A percentile compares a stretch with the other conserved stretches of the same genome.
phyloP scores from a whole-genome alignment of 2,797 vertebrate species.

The Lates japonicus region DNA sequence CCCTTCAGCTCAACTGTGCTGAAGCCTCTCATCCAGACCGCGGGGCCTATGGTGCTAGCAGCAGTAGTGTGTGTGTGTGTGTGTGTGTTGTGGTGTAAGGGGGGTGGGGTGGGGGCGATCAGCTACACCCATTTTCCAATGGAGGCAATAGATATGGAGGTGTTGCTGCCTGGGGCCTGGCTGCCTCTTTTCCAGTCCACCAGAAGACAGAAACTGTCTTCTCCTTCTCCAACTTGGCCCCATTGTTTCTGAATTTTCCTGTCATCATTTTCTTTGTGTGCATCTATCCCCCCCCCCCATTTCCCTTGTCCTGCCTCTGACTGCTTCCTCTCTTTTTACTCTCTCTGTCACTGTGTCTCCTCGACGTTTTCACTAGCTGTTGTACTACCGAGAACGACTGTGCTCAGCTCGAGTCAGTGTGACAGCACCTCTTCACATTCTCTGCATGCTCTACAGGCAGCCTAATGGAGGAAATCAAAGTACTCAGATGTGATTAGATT shows the following conservation, averaged over 20 bases:
- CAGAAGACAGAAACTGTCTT: constrained; percentile 53
- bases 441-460: constrained; percentile 79
- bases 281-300: neutral
- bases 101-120: constrained; percentile 62
- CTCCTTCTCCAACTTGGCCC: constrained; percentile 28
- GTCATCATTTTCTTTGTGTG: constrained; percentile 29
- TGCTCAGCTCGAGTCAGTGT: constrained; percentile 59
- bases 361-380: constrained; percentile 54
- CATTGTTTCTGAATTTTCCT: constrained; percentile 60
- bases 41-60: constrained; percentile 60
- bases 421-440: constrained; percentile 75
- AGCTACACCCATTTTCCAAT: constrained; percentile 77
- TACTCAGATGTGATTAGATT: constrained; percentile 81
- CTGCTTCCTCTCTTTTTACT: constrained; percentile 37
- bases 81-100: neutral
- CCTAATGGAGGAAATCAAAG: constrained; percentile 85
- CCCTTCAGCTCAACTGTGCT: constrained; percentile 75
- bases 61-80: constrained; percentile 22
- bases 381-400: constrained; percentile 38
- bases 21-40: constrained; percentile 78
- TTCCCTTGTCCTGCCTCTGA: constrained; percentile 36
- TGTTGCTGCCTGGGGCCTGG: constrained; percentile 48
- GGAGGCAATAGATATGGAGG: constrained; percentile 68
- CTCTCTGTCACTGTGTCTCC: constrained; percentile 37
- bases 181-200: constrained; percentile 46